Evolutionary conservation across 1,140 invertebrate genomes (phyloP).

Genomic region (Caenorhabditis tropicalis): DNA sequence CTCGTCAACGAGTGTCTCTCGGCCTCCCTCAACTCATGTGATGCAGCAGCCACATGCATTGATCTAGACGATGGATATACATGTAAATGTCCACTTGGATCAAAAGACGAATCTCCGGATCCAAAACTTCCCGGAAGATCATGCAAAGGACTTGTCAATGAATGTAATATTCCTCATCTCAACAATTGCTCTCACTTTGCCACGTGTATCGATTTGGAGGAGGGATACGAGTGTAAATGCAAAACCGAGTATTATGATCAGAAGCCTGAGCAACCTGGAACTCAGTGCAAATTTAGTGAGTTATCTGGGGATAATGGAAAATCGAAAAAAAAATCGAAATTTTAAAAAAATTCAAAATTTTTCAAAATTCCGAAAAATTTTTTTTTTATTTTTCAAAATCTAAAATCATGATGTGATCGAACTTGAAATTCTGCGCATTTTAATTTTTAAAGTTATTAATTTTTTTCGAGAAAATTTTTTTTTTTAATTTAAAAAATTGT

Average conservation of each 20-base stretch:
- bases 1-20: slow-evolving; percentile 70
- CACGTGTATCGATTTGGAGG: slow-evolving; percentile 61
- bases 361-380: no score
- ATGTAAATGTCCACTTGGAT: slow-evolving; percentile 63
- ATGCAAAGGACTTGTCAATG: slow-evolving; percentile 66
- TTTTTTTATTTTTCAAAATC: no score
- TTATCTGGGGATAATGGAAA: no score
- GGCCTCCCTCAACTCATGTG: slow-evolving; percentile 70
- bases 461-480: background rate
- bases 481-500: no score
- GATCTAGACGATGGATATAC: slow-evolving; percentile 70
- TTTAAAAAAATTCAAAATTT: no score
- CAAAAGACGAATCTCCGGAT: slow-evolving; percentile 69
- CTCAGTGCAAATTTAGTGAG: slow-evolving; percentile 61
- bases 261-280: slow-evolving; percentile 56
- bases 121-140: slow-evolving; percentile 64
- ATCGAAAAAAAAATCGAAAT: no score
- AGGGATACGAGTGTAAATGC: slow-evolving; percentile 60
- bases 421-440: no score
- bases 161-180: slow-evolving; percentile 62
- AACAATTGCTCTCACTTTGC: slow-evolving; percentile 61
- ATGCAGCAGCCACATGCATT: slow-evolving; percentile 68
- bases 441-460: no score
- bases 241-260: slow-evolving; percentile 59
- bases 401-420: no score